Conservation (phyloP, 2,113 vertebrate genomes). For the Poeciliopsis occidentalis region DNA sequence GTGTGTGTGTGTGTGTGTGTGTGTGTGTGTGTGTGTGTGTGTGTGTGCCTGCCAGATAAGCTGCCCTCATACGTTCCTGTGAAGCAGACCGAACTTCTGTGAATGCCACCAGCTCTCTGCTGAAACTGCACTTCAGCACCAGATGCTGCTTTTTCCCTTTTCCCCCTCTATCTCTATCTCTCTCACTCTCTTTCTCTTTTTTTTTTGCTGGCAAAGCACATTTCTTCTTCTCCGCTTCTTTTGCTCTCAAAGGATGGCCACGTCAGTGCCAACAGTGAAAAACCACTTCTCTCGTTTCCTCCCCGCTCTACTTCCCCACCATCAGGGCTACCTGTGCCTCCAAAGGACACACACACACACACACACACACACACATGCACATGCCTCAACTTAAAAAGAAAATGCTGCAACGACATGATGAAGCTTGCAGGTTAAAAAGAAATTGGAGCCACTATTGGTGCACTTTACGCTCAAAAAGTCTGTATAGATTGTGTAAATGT, state of each 20-base stretch:
- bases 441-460: too few relatives aligned
- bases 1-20: too few relatives aligned
- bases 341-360: constrained; percentile 22
- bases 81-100: too few relatives aligned
- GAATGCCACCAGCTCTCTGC: constrained; percentile 77
- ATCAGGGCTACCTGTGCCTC: constrained; percentile 38
- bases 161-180: constrained; percentile 46
- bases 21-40: too few relatives aligned
- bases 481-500: too few relatives aligned
- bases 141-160: constrained; percentile 50
- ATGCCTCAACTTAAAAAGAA: not conserved
- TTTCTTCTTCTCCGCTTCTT: constrained; percentile 55
- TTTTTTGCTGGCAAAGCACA: constrained; percentile 73
- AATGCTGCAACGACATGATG: not conserved
- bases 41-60: too few relatives aligned
- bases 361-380: not conserved
- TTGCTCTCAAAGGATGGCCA: constrained; percentile 62
- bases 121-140: constrained; percentile 78
- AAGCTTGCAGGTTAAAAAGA: too few relatives aligned
- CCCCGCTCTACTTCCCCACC: constrained; percentile 13
- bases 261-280: constrained; percentile 63
- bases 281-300: constrained; percentile 46
- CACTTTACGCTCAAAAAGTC: too few relatives aligned
- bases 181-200: not conserved
- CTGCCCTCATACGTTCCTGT: too few relatives aligned